These are phyloP conservation scores for Teleogryllus occipitalis DNA, from an alignment of 1,140 invertebrate genomes.

Conservation along the genomic window DNA sequence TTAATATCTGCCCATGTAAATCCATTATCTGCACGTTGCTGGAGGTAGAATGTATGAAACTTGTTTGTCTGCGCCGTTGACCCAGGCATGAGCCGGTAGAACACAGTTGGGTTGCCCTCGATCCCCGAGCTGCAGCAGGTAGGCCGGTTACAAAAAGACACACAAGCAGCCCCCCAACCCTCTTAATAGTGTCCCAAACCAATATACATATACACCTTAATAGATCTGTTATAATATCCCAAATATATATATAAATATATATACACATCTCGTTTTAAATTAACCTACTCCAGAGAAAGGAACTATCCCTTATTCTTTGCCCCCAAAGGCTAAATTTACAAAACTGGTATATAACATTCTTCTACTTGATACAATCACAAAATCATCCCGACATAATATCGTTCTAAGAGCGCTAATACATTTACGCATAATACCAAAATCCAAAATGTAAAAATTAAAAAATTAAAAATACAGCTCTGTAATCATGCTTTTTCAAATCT, in stretches of 20 bases:
- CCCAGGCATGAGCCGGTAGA: constrained; percentile 88
- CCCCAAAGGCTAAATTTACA: not conserved
- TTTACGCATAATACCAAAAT: constrained; percentile 5
- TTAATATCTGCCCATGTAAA: constrained; percentile 92
- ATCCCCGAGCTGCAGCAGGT: constrained; percentile 71
- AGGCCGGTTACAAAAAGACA: not conserved
- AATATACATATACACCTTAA: not conserved
- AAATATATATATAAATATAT: too few species aligned
- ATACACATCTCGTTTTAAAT: too few species aligned
- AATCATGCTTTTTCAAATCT: not conserved
- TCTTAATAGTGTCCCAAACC: not conserved
- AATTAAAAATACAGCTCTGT: constrained; percentile 1
- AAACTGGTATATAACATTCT: not conserved
- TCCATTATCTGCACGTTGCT: constrained; percentile 81
- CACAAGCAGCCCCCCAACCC: not conserved
- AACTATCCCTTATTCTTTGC: not conserved
- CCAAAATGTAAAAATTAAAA: constrained; percentile 2
- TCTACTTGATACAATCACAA: not conserved
- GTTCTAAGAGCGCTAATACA: not conserved
- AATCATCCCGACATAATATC: not conserved
- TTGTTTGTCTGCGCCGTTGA: constrained; percentile 93
- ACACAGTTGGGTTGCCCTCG: constrained; percentile 89
- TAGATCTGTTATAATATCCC: too few species aligned
- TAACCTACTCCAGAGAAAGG: too few species aligned
- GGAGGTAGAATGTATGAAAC: constrained; percentile 89